Conservation (phyloP, 2,888 invertebrate species). For the Ichneumon xanthorius region DNA sequence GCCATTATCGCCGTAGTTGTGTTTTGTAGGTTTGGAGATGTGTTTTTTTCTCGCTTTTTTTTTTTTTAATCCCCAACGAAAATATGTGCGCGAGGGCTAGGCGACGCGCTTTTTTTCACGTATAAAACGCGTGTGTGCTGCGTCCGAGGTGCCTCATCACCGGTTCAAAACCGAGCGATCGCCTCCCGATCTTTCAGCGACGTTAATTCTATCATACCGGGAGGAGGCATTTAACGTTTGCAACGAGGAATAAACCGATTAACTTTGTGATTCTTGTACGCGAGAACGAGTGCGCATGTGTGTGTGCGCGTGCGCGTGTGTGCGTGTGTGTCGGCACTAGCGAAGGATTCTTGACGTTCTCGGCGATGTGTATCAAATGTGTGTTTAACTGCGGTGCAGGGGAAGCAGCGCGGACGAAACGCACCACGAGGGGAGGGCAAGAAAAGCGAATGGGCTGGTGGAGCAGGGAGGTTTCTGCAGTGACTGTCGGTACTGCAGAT, state of each 20-base stretch:
- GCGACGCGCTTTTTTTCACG: conserved; percentile 65
- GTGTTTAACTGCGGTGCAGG: conserved; percentile 13
- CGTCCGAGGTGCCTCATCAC: conserved; percentile 67
- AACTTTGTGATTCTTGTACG: conserved; percentile 41
- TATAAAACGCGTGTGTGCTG: conserved; percentile 57
- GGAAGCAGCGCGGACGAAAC: conserved; percentile 14
- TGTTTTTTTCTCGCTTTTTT: conserved; percentile 13
- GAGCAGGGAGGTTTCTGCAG: conserved; percentile 51
- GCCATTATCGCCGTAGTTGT: conserved; percentile 80
- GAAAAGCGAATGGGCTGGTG: conserved; percentile 40
- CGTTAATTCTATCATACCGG: conserved; percentile 48
- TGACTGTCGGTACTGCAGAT: conserved; percentile 21
- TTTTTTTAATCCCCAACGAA: not conserved
- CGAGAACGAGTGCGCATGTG: conserved; percentile 26
- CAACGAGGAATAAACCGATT: conserved; percentile 39
- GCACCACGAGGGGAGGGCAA: conserved; percentile 43
- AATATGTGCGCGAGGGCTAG: conserved; percentile 57
- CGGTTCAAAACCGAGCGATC: conserved; percentile 35
- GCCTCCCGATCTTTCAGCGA: conserved; percentile 1
- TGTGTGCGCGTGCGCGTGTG: not conserved
- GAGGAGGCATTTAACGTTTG: conserved; percentile 49
- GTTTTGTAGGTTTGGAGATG: conserved; percentile 29
- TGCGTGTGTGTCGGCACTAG: conserved; percentile 9
- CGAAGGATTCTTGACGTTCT: conserved; percentile 21
- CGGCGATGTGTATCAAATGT: conserved; percentile 15